Base-by-base conservation (phyloP, 2,888 invertebrate species). In the Scrobipalpa atriplicella region DNA sequence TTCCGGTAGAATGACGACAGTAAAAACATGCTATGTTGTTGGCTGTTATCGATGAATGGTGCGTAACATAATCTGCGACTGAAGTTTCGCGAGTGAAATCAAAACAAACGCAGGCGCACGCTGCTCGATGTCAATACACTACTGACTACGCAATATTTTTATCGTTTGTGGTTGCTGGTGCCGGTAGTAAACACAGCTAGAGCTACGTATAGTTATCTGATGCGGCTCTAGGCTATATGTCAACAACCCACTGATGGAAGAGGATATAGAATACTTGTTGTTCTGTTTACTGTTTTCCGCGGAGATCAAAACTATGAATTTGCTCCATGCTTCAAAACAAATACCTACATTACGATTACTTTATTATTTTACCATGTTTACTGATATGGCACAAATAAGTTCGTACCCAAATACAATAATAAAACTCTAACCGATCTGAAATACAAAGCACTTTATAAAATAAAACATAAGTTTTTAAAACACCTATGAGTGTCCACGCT, bases 131-230 rank as follows among this genome's bases (percentile, higher is more conserved):
- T 69, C 69, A 67, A 66, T 64, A 67, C 56, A 61, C 68, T 66
- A 65, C 71, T 3, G 29, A 61, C 68, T 66, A 65, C 71, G 71
- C 68, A 68, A 69, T 70, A 67, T 66, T 69, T 69, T 72, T 71
- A 68, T 69, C 56, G 58, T 67, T 64, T 10, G 52, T 41, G 62
- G 21, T 19, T 39, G 51, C 38, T 61, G 51, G 43, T 39, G 51
- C 38, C 64, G 51, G 43, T 67, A 65, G 62, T 67, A 67, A 65
- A 64, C 60, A 67, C 58, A 58, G 58, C 38, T 5, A 36, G 38
- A 36, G 29, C n/a, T 56, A 56, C 11, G 36, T 56, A n/a, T n/a
- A 13, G 36, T n/a, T 65, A 69, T 67, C 66, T 66, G 60, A 60
- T 56, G 64, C 19, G 21, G 0, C 29, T 29, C 47, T 29, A 60